A percentile compares a stretch with the other conserved stretches of the same genome.
Conservation (phyloP, 2,888 invertebrate species). For the Branchellion lobata region DNA sequence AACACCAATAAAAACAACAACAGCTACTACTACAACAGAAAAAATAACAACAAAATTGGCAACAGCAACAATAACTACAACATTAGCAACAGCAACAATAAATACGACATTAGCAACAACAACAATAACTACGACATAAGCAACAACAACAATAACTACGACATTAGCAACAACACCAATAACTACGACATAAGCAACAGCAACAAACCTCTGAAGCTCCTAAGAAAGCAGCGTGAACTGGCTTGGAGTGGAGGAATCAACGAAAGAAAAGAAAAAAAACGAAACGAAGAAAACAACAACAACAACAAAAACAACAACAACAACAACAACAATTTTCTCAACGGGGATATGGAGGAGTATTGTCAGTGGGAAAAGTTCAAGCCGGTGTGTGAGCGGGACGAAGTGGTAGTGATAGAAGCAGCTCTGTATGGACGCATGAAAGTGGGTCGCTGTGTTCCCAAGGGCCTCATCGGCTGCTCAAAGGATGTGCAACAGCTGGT, state of each 20-base stretch:
- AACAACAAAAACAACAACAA: no score
- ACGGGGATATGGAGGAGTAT: constrained; percentile 35
- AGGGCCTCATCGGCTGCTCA: constrained; percentile 43
- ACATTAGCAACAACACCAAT: neutral
- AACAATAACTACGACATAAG: no score
- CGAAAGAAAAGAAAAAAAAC: neutral
- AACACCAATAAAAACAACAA: no score
- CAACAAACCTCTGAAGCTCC: neutral
- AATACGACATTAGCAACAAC: no score
- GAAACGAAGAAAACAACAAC: no score
- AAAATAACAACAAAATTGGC: no score
- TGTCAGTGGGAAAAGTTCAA: constrained; percentile 48
- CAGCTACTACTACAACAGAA: no score
- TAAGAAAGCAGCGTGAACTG: no score
- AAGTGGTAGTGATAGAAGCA: constrained; percentile 42
- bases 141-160: neutral
- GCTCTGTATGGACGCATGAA: constrained; percentile 46
- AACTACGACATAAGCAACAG: neutral
- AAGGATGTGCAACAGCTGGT: constrained; percentile 35
- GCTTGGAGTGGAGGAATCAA: no score
- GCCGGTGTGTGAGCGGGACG: constrained; percentile 37
- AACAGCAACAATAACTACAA: no score
- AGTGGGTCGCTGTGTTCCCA: constrained; percentile 33
- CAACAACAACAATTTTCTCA: no score
- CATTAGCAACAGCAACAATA: no score